Evolutionary conservation across 2,113 vertebrate genomes (phyloP), one percentile per base, ranked within the genome.

Genomic region (Copsychus sechellarum): DNA sequence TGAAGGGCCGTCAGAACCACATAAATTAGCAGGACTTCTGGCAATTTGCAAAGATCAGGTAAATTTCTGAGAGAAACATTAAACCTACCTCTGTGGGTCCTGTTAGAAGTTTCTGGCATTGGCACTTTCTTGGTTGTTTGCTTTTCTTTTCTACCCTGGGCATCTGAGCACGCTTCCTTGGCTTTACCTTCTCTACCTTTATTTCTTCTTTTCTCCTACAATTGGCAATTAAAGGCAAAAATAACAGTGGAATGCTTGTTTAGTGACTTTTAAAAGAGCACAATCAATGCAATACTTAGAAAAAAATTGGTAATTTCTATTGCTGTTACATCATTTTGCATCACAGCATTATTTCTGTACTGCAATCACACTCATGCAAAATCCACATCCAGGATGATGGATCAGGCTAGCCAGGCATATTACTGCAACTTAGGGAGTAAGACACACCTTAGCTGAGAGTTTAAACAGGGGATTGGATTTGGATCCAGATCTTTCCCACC

Each of bases 401-500:
- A 42, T 69, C 29, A 38, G 65, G 23, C 26, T 56, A 22, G 42
- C 48, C 42, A 78, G 43, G 18, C 31, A 29, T 6, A 23, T n/a
- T 14, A 25, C 17, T 56, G 56, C 74, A 83, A 51, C 1, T 50
- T 14, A 26, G 2, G 22, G 57, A 77, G 24, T 57, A 58, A 65
- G 36, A 47, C 5, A 45, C 29, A 69, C 7, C 17, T 74, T 47
- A 58, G 58, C 25, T 54, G 48, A 57, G 54, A 70, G 48, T 64
- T 81, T 60, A 58, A 84, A 53, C 19, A 36, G 24, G 28, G 33
- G 22, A 17, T 9, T 42, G 47, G 25, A 5, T 54, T 34, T 73
- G 77, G 51, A 64, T 67, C 77, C 73, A 72, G 26, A 34, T 53
- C 33, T 67, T 61, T 71, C 90, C 24, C 98, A 98, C 98, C 97